A percentile compares a stretch with the other conserved stretches of the same genome.
Evolutionary conservation across 2,888 invertebrate genomes (phyloP).

Genomic region (Chrysolina oricalcia): DNA sequence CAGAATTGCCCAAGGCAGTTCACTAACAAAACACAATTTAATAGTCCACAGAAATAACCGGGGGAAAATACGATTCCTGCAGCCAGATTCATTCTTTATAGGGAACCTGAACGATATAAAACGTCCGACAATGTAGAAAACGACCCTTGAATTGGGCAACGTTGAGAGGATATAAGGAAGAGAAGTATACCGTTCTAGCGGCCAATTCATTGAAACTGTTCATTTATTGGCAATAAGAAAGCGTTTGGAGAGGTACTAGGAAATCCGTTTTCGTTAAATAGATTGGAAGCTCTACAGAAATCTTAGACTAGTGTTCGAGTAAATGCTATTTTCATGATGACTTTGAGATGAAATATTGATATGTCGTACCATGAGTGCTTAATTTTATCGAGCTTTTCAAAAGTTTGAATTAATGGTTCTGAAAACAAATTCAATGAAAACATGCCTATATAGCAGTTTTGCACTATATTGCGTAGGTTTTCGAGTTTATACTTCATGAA

Average conservation of each 20-base stretch:
- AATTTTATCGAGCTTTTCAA: too few species aligned
- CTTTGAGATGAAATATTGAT: too few species aligned
- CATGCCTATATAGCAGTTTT: too few species aligned
- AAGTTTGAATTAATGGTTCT: too few species aligned
- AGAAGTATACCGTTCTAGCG: not conserved
- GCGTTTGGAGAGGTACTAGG: not conserved
- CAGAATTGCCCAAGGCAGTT: too few species aligned
- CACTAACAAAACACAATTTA: not conserved
- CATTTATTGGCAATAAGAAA: not conserved
- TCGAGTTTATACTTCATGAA: too few species aligned
- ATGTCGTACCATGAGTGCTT: too few species aligned
- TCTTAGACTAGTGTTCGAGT: too few species aligned
- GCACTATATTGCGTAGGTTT: too few species aligned
- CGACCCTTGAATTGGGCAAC: not conserved
- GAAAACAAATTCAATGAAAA: too few species aligned
- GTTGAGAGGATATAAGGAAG: not conserved
- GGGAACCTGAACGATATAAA: not conserved
- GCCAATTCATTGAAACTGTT: not conserved
- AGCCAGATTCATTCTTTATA: slow-evolving; percentile 3
- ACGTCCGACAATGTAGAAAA: not conserved
- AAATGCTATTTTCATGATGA: too few species aligned
- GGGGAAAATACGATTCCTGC: not conserved
- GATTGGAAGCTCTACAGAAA: not conserved
- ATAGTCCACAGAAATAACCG: not conserved
- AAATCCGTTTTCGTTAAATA: not conserved